Percentiles rank a stretch among this genome's conserved stretches.
Evolutionary conservation across 2,797 vertebrate genomes (phyloP).

Genomic region (Gadopsis marmoratus): DNA sequence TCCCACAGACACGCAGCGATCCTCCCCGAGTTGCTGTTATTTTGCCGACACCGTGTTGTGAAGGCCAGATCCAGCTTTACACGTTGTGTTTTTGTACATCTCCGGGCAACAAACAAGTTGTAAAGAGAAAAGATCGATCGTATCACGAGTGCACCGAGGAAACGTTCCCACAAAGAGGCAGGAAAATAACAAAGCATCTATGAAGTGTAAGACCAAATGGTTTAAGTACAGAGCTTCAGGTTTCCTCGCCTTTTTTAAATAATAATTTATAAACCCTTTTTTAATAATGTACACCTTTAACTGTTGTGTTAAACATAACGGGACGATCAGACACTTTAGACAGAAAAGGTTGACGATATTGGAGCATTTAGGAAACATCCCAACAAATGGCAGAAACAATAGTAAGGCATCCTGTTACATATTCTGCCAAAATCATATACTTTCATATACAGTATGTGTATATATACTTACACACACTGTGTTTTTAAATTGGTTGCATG

Average conservation of each 20-base stretch:
- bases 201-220: neutral
- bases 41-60: neutral
- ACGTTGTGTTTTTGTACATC: neutral
- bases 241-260: neutral
- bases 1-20: slow-evolving; percentile 3
- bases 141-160: neutral
- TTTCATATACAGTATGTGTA: neutral
- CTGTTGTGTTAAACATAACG: too few relatives aligned
- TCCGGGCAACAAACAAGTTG: too few relatives aligned
- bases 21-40: neutral
- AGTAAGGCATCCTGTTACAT: neutral
- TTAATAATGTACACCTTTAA: too few relatives aligned
- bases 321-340: neutral
- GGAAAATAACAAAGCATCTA: neutral
- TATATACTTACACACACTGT: neutral
- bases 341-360: neutral
- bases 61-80: neutral
- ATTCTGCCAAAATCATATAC: neutral
- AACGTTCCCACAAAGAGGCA: neutral
- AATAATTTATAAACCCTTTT: too few relatives aligned
- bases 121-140: neutral
- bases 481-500: neutral
- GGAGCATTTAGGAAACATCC: neutral
- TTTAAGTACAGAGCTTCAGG: neutral
- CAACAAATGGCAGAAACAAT: neutral